Conservation (phyloP, 2,113 vertebrate species). For the Microcebus tavaratra region DNA sequence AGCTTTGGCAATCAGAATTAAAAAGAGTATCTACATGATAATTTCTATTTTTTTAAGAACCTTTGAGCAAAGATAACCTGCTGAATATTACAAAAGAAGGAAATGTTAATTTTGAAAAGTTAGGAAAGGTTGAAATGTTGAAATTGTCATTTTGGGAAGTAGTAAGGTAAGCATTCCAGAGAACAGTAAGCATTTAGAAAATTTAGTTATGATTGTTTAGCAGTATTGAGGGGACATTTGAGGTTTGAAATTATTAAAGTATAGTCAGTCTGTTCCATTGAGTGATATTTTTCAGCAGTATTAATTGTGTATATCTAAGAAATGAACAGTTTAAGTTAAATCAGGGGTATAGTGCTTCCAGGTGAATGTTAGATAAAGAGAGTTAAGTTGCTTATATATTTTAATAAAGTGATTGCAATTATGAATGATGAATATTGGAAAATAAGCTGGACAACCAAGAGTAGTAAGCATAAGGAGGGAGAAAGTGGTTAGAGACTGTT, state of each 20-base stretch:
- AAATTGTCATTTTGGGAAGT: background rate
- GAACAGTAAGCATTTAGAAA: background rate
- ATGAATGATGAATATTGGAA: background rate
- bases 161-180: background rate
- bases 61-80: background rate
- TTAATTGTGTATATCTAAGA: background rate
- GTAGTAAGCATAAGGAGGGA: background rate
- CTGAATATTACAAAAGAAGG: background rate
- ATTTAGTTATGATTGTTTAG: background rate
- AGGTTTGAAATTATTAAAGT: background rate
- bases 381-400: background rate
- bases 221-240: background rate
- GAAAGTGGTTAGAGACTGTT: background rate
- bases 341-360: rapidly evolving
- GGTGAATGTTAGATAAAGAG: background rate
- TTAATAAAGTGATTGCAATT: background rate
- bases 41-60: background rate
- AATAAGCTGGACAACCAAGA: background rate
- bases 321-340: background rate
- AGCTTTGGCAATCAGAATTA: background rate
- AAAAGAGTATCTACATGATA: background rate
- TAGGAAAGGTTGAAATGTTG: background rate
- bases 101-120: background rate
- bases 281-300: background rate
- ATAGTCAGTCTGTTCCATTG: background rate